Evolutionary conservation across 2,797 vertebrate genomes (phyloP).

Genomic region (Poecilia velifera): DNA sequence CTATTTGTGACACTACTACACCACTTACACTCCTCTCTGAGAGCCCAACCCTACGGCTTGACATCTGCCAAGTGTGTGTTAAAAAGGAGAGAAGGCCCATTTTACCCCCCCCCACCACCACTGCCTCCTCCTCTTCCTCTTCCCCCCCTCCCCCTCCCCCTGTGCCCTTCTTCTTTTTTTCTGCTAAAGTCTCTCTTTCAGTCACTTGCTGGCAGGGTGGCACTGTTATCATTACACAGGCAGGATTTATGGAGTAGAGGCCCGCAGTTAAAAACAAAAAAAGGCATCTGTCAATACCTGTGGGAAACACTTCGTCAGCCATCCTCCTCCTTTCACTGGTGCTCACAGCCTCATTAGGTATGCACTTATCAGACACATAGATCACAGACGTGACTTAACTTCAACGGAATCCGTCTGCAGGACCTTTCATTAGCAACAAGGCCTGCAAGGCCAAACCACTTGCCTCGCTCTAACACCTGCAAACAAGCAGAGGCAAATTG

Average conservation of each 20-base stretch:
- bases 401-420: slow-evolving; percentile 91
- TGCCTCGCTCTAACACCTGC: slow-evolving; percentile 83
- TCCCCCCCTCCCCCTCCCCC: slow-evolving; percentile 7
- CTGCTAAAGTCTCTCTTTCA: slow-evolving; percentile 56
- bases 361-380: slow-evolving; percentile 98
- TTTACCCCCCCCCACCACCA: slow-evolving; percentile 59
- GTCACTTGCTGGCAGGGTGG: slow-evolving; percentile 78
- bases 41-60: slow-evolving; percentile 84
- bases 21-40: slow-evolving; percentile 64
- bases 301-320: slow-evolving; percentile 86
- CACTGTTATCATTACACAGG: slow-evolving; percentile 93
- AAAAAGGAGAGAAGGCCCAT: slow-evolving; percentile 88
- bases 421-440: slow-evolving; percentile 92
- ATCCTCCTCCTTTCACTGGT: slow-evolving; percentile 52
- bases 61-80: slow-evolving; percentile 96
- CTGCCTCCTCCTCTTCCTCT: slow-evolving; percentile 36
- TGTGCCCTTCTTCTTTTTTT: slow-evolving; percentile 46
- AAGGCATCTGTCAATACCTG: slow-evolving; percentile 99
- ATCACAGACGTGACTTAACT: slow-evolving; percentile 98
- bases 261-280: slow-evolving; percentile 94
- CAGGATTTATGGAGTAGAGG: slow-evolving; percentile 92
- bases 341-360: slow-evolving; percentile 91
- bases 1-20: slow-evolving; percentile 70
- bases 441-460: slow-evolving; percentile 85
- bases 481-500: slow-evolving; percentile 63